Conservation (phyloP, 2,888 invertebrate species). For the Cephus sareptanus region DNA sequence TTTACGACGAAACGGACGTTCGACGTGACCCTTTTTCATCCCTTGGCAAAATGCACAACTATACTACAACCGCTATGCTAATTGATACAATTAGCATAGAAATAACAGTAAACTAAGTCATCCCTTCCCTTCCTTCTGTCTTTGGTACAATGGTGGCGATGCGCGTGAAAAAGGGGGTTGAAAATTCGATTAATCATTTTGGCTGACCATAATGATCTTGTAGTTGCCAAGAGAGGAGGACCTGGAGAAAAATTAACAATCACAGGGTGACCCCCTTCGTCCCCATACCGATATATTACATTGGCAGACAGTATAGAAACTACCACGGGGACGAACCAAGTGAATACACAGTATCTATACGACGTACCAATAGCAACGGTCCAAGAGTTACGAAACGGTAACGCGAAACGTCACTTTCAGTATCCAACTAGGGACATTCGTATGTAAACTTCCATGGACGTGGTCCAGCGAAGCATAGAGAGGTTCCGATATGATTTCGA, state of each 20-base stretch:
- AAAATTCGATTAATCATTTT: conserved; percentile 2
- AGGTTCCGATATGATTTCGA: conserved; percentile 33
- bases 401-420: not conserved
- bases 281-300: not conserved
- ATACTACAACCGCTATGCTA: conserved; percentile 58
- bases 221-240: not conserved
- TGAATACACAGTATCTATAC: not conserved
- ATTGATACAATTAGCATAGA: conserved; percentile 63
- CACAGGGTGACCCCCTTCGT: not conserved
- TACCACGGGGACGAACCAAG: not conserved
- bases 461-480: conserved; percentile 5
- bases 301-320: not conserved
- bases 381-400: not conserved
- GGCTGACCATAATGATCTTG: conserved; percentile 6
- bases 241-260: not conserved
- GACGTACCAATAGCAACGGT: not conserved
- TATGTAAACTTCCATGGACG: conserved; percentile 53
- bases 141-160: not conserved
- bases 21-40: conserved; percentile 33
- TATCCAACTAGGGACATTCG: conserved; percentile 43
- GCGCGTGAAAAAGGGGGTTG: not conserved
- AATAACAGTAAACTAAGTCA: not conserved
- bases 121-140: not conserved
- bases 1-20: conserved; percentile 62
- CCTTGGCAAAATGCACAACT: conserved; percentile 23